Evolutionary conservation across 2,113 vertebrate genomes (phyloP).

Genomic region (Mus pahari): DNA sequence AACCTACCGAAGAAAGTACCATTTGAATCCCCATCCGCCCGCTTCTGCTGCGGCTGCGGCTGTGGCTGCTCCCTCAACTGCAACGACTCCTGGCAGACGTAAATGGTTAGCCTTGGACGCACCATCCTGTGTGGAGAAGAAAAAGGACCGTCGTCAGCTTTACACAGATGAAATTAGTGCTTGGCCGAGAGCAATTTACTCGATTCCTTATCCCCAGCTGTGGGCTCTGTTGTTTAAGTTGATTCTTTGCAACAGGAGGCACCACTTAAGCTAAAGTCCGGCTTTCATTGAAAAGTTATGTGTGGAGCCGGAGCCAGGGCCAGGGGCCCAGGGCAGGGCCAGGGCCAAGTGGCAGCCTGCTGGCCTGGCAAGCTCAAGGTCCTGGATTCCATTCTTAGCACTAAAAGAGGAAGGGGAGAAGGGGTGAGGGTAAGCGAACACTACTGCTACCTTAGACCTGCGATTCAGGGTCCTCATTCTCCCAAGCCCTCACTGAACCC

Average conservation of each 20-base stretch:
- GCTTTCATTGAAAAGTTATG: conserved; percentile 42
- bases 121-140: conserved; percentile 88
- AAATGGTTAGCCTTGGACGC: conserved; percentile 95
- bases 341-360: not conserved
- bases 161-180: not conserved
- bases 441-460: not conserved
- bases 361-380: no score
- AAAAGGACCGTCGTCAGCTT: not conserved
- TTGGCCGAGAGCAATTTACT: not conserved
- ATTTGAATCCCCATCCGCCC: conserved; percentile 93
- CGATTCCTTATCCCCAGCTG: not conserved
- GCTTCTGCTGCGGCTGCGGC: conserved; percentile 85
- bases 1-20: conserved; percentile 94
- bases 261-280: not conserved
- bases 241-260: not conserved
- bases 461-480: not conserved
- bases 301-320: not conserved
- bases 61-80: conserved; percentile 89
- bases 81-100: conserved; percentile 96
- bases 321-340: rapidly evolving
- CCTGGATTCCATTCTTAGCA: not conserved
- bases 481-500: not conserved
- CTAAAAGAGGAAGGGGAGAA: not conserved
- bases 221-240: not conserved
- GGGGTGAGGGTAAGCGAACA: not conserved